Base-by-base conservation (phyloP, 2,113 vertebrate genomes). In the Abramis brama region DNA sequence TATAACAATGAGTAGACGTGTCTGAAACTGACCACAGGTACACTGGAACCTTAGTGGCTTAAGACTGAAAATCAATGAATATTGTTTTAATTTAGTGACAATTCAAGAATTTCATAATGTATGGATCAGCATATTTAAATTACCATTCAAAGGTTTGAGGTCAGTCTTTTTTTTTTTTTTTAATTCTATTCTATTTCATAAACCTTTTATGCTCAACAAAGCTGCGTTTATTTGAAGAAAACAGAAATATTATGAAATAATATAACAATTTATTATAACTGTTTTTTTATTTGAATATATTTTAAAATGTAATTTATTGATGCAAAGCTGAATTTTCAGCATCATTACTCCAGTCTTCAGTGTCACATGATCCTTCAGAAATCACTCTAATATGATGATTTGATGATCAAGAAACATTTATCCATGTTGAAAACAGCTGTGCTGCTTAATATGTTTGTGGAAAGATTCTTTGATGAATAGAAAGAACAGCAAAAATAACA, bases 1-100 rank as follows among this genome's bases (percentile, higher is more conserved):
- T 30, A 43, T 25, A 39, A 81, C 60, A 81, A 81, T 81, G 9
- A 12, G 59, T 39, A 64, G 7, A 77, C n/a, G 27, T 55, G 75
- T 57, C 17, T 39, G 30, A 39, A 79, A 59, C 19, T 62, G 57
- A 13, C 36, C 13, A 13, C 11, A 25, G 33, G 27, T 55, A 36
- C 4, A 52, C 8, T 59, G 30, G 17, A 57, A 21, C 52, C 52
- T 21, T 57, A 21, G 52, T 57, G 6, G 52, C 52, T 57, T 57
- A 5, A 55, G 27, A 17, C 17, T 30, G 55, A 36, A 78, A 25
- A 25, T 60, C 21, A 60, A 59, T 9, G 21, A 71, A 11, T 71
- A 10, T 71, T 39, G 6, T 43, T 75, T 75, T 4, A 25, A 5
- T n/a, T 74, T 43, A 47, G 23, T 7, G 27, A 33, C 11, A 60